phyloP scores from a whole-genome alignment of 1,140 invertebrate species.

The Pristionchus pacificus region DNA sequence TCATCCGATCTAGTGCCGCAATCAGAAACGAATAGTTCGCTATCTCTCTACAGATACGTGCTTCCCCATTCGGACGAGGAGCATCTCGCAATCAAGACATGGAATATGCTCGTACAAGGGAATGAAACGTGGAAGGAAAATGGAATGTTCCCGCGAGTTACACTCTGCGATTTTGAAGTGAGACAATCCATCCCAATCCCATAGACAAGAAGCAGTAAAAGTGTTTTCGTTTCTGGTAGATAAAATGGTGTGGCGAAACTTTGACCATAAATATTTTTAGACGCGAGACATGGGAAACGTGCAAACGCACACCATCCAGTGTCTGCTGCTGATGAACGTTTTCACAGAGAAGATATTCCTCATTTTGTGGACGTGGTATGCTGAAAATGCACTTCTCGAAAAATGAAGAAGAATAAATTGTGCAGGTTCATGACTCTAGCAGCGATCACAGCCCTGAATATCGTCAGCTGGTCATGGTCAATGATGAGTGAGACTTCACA shows the following conservation, averaged over 20 bases:
- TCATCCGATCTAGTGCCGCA: neutral
- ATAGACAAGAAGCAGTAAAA: neutral
- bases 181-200: constrained; percentile 23
- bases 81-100: constrained; percentile 26
- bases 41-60: neutral
- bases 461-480: constrained; percentile 43
- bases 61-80: neutral
- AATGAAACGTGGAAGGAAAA: constrained; percentile 56
- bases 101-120: constrained; percentile 32
- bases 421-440: constrained; percentile 40
- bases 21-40: neutral
- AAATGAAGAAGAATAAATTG: constrained; percentile 3
- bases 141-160: constrained; percentile 61
- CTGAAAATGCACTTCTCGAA: neutral
- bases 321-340: constrained; percentile 35
- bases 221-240: neutral
- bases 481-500: constrained; percentile 46
- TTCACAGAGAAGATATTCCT: constrained; percentile 45
- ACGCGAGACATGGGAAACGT: constrained; percentile 55
- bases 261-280: constrained; percentile 18
- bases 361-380: constrained; percentile 48
- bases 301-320: constrained; percentile 53
- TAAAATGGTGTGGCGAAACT: neutral
- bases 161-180: constrained; percentile 64
- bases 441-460: constrained; percentile 43